These are phyloP conservation scores for Eristalis intricaria DNA, from an alignment of 2,888 invertebrate genomes.

Conservation along the genomic window DNA sequence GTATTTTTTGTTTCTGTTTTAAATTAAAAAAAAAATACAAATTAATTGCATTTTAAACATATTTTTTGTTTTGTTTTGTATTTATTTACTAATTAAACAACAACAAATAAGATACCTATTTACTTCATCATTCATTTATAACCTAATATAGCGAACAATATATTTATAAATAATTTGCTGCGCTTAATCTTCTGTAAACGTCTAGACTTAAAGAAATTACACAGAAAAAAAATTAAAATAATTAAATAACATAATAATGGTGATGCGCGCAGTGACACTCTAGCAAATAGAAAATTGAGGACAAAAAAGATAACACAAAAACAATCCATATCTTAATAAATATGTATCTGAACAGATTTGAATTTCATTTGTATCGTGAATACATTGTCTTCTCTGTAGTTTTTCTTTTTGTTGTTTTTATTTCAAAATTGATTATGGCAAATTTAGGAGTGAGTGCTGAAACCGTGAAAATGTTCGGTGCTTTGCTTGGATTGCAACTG, in stretches of 20 bases:
- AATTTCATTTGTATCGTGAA: conserved; percentile 33
- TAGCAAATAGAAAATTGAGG: conserved; percentile 17
- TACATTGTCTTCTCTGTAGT: not conserved
- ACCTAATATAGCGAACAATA: conserved; percentile 53
- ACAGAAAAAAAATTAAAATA: conserved; percentile 11
- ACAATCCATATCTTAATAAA: conserved; percentile 28
- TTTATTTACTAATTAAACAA: conserved; percentile 63
- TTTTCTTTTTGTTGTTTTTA: not conserved
- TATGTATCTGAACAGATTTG: conserved; percentile 29
- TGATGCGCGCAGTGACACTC: conserved; percentile 40
- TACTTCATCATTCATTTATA: conserved; percentile 22
- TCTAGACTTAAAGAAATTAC: conserved; percentile 13
- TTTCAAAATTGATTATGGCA: conserved; percentile 57
- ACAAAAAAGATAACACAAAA: not conserved
- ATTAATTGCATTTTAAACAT: conserved; percentile 45
- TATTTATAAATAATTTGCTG: conserved; percentile 47
- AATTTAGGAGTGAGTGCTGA: conserved; percentile 39
- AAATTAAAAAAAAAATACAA: conserved; percentile 48
- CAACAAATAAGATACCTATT: conserved; percentile 66
- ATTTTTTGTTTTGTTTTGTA: conserved; percentile 1
- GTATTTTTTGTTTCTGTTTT: not conserved
- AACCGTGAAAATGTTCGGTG: too few species aligned
- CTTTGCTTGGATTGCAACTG: too few species aligned
- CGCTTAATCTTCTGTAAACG: conserved; percentile 27
- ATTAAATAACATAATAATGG: conserved; percentile 51